Percentiles rank a stretch among this genome's conserved stretches.
Evolutionary conservation across 2,113 vertebrate species (phyloP).

Genomic region (Tinamus guttatus): DNA sequence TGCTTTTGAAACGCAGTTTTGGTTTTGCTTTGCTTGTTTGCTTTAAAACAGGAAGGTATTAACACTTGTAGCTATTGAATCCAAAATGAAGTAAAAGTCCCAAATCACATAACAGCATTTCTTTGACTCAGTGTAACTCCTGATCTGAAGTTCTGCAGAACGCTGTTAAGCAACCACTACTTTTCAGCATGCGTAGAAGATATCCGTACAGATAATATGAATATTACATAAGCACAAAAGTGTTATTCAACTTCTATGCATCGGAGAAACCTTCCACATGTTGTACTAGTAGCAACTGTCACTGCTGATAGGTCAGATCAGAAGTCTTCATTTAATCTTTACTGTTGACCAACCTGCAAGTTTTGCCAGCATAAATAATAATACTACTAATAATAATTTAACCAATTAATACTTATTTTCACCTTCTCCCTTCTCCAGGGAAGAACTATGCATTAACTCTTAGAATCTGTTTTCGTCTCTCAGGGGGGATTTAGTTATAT

Average conservation of each 20-base stretch:
- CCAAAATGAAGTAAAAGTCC: neutral
- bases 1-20: neutral
- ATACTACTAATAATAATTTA: neutral
- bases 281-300: neutral
- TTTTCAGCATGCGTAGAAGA: neutral
- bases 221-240: neutral
- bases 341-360: neutral
- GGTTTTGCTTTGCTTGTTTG: neutral
- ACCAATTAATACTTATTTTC: neutral
- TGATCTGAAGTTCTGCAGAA: neutral
- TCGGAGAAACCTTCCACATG: neutral
- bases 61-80: neutral
- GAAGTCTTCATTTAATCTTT: conserved; percentile 13
- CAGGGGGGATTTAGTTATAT: neutral
- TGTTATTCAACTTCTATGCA: neutral
- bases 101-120: neutral
- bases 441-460: neutral
- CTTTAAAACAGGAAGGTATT: neutral
- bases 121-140: neutral
- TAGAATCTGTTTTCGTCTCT: neutral
- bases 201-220: neutral
- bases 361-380: neutral
- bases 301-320: neutral
- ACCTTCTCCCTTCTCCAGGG: neutral
- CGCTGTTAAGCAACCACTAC: neutral